These are phyloP conservation scores for Drosophila burlai DNA, from an alignment of 1,140 invertebrate genomes.

Conservation along the genomic window DNA sequence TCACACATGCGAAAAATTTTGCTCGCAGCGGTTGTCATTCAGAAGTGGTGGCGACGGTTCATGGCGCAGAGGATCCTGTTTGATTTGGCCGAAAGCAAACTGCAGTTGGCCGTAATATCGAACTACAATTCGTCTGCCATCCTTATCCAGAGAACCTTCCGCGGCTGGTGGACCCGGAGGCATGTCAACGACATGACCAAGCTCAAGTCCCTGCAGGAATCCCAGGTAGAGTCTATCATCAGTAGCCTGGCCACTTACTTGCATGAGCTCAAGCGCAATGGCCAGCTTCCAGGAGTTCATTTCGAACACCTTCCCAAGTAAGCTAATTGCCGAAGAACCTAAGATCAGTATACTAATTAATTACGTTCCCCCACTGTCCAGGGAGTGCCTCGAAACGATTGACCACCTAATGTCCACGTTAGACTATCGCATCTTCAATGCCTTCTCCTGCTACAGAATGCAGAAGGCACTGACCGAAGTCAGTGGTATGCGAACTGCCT, in stretches of 20 bases:
- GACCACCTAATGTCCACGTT: conserved; percentile 5
- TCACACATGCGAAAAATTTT: fast-evolving
- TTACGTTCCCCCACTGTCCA: neutral
- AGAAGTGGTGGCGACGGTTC: conserved; percentile 51
- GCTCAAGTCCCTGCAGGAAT: conserved; percentile 4
- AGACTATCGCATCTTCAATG: conserved; percentile 28
- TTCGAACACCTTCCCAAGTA: conserved; percentile 1
- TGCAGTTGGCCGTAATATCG: conserved; percentile 4
- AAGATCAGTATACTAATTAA: neutral
- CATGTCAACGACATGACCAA: conserved; percentile 22
- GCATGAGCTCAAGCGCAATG: neutral
- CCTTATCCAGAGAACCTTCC: conserved; percentile 56
- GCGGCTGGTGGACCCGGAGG: conserved; percentile 64
- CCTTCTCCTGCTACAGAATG: conserved; percentile 11
- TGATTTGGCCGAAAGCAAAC: neutral
- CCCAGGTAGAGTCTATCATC: conserved; percentile 1
- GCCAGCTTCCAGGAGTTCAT: conserved; percentile 15
- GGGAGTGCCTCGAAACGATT: neutral
- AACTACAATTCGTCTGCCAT: conserved; percentile 12
- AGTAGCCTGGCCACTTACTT: neutral
- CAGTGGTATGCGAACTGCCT: neutral
- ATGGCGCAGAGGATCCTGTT: neutral
- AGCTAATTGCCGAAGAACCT: neutral
- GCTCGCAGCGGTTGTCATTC: conserved; percentile 25
- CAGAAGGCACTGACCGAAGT: neutral